Evolutionary conservation across 2,113 vertebrate species (phyloP), one percentile per base, ranked within the genome.

Genomic region (Tricholaema leucomelas): DNA sequence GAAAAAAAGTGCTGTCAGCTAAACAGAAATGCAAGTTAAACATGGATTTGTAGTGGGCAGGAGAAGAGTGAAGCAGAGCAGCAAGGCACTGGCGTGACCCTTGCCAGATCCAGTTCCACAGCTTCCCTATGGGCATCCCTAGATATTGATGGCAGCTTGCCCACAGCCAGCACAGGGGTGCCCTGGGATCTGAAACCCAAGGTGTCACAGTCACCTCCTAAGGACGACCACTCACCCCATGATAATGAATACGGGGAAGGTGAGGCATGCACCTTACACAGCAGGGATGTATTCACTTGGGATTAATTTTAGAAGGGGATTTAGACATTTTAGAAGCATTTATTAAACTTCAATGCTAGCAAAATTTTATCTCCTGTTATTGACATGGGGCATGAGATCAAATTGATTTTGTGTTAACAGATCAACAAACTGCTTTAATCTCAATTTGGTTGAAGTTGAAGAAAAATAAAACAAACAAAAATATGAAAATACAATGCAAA

Each of bases 131-230:
- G 13, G 21, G 12, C 30, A 48, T 14, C 16, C 12, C 31, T 35
- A 25, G 4, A 6, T 35, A 20, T 61, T 81, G 27, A 56, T 28
- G 25, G 23, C 52, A 70, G 19, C 25, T 54, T 1, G 1, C n/a
- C 42, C 24, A 20, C 1, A 2, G 30, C 2, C 40, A 48, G 15
- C 30, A 18, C 0, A 0, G 31, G 48, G 12, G 3, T 9, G 58
- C 4, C 4, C 19, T 4, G 14, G 15, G 38, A 33, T 5, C 40
- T 36, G 25, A 13, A 33, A 3, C 3, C 9, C 7, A 1, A 7
- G 9, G 16, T 1, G 2, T 30, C 28, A 23, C 2, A 0, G 6
- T 56, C 50, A 33, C 8, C 4, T 84, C 8, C 44, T 2, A 7
- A 3, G 30, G 31, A 31, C 21, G 77, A 60, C 21, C 21, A 46